Conservation (phyloP, 1,140 invertebrate genomes). For the Halictus rubicundus region DNA sequence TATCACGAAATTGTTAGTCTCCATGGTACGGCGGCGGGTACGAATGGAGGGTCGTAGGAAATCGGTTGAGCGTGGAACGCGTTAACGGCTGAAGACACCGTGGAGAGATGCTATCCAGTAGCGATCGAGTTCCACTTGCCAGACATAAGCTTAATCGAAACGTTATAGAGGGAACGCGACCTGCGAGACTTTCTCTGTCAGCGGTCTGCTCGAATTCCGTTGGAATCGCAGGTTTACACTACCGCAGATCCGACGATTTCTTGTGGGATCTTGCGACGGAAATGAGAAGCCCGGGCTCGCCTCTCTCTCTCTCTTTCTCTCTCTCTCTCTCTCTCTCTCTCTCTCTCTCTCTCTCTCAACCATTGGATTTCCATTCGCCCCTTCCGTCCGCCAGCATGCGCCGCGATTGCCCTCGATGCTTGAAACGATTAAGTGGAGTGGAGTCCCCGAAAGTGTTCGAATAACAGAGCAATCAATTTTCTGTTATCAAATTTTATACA, state of each 20-base stretch:
- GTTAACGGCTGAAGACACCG: not conserved
- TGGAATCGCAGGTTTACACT: not conserved
- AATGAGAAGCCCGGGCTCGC: not conserved
- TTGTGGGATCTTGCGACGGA: not conserved
- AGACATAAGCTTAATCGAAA: conserved; percentile 12
- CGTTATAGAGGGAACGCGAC: not conserved
- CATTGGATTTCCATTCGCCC: not conserved
- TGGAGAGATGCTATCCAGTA: not conserved
- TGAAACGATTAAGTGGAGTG: not conserved
- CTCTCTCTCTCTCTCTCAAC: too few relatives aligned
- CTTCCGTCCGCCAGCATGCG: not conserved
- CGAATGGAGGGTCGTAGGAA: too few relatives aligned
- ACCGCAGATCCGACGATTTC: not conserved
- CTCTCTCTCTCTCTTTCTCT: too few relatives aligned
- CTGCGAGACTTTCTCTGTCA: not conserved
- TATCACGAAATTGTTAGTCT: too few relatives aligned
- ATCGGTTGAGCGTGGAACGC: not conserved
- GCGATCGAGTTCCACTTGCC: not conserved
- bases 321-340: too few relatives aligned
- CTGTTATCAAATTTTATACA: too few relatives aligned
- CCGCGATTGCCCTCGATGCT: not conserved
- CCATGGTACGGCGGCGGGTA: too few relatives aligned
- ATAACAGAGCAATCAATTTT: too few relatives aligned
- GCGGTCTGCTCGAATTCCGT: not conserved
- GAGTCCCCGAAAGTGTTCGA: too few relatives aligned